phyloP scores from a whole-genome alignment of 2,113 vertebrate species.

The Glaucomys volans region DNA sequence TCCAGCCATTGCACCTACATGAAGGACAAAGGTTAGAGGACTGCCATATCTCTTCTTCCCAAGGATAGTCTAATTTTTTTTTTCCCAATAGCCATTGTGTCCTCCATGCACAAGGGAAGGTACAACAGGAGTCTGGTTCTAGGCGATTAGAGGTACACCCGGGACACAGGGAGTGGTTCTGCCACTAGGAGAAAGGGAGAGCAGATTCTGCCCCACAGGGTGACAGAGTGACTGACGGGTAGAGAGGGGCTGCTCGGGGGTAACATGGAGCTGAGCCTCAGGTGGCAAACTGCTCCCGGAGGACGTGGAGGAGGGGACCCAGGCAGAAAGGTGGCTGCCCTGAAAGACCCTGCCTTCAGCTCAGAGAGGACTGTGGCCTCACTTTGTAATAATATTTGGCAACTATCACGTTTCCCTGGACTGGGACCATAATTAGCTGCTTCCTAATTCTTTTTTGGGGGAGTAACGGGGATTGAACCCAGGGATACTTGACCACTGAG shows the following conservation, averaged over 20 bases:
- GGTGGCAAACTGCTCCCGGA: background rate
- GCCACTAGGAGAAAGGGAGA: background rate
- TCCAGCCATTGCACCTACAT: background rate
- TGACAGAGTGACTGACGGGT: background rate
- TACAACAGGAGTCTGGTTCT: background rate
- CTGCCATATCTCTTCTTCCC: rapidly evolving
- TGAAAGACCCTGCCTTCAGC: background rate
- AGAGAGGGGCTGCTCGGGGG: background rate
- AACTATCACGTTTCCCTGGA: background rate
- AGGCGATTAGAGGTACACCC: background rate
- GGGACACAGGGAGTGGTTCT: background rate
- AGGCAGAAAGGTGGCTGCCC: background rate
- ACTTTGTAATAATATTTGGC: background rate
- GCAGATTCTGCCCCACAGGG: background rate
- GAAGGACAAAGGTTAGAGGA: background rate
- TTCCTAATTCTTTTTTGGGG: background rate
- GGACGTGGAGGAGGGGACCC: background rate
- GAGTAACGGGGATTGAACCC: too few species aligned
- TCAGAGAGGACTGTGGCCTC: background rate
- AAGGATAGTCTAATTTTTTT: background rate
- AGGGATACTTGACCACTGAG: too few species aligned
- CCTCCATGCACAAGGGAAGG: background rate
- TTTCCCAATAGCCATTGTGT: background rate
- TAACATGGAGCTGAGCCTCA: background rate
- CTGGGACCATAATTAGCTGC: background rate